Percentiles rank a stretch among this genome's conserved stretches.
Conservation (phyloP, 2,888 invertebrate genomes). For the Gisinianus flammeolus region DNA sequence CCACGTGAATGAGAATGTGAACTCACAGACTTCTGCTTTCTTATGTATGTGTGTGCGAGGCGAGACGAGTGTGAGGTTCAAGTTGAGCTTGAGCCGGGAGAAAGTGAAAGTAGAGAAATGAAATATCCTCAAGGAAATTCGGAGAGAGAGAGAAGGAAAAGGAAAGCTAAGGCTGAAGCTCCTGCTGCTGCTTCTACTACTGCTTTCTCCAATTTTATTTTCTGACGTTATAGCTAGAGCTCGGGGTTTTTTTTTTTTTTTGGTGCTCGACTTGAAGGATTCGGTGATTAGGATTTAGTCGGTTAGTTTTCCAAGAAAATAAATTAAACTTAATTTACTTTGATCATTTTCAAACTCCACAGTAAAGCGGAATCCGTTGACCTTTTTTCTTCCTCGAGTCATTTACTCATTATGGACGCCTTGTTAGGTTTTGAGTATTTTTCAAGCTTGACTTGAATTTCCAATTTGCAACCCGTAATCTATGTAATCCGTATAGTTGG, state of each 20-base stretch:
- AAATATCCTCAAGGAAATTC: not conserved
- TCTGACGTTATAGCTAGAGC: not conserved
- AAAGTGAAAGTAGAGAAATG: not conserved
- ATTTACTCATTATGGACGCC: no score
- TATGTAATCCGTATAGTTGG: no score
- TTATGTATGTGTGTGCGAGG: not conserved
- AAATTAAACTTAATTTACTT: constrained; percentile 19
- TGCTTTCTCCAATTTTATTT: not conserved
- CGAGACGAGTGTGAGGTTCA: not conserved
- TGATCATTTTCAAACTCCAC: not conserved
- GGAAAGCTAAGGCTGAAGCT: not conserved
- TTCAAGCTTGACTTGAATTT: no score
- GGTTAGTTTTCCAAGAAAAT: constrained; percentile 12
- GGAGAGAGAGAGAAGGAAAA: not conserved
- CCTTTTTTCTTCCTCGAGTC: not conserved
- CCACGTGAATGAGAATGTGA: not conserved
- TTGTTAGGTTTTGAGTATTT: no score
- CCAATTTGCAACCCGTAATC: no score
- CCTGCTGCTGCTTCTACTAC: not conserved
- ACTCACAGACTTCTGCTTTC: not conserved
- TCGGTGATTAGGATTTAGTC: not conserved
- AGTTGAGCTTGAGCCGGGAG: no score
- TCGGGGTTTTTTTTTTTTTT: not conserved
- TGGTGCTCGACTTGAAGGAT: not conserved
- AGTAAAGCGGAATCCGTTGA: constrained; percentile 1